phyloP scores from a whole-genome alignment of 2,888 invertebrate genomes.

The Arrhopalites spinosus region DNA sequence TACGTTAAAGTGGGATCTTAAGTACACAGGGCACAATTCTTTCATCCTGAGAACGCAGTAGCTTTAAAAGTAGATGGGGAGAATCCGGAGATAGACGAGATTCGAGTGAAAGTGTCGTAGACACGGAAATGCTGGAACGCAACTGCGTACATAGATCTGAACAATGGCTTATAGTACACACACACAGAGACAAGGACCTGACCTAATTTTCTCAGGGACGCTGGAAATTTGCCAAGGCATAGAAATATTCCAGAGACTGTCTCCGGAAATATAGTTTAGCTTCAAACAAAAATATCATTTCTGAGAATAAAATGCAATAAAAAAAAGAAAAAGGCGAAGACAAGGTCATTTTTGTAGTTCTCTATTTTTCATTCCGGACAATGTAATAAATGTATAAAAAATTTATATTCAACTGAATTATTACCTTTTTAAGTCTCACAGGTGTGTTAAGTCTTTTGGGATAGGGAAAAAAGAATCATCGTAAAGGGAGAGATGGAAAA shows the following conservation, averaged over 20 bases:
- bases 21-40: no score
- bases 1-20: no score
- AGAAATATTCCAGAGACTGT: background rate
- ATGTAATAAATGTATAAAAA: no score
- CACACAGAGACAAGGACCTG: background rate
- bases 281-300: background rate
- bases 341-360: no score
- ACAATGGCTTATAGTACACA: background rate
- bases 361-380: no score
- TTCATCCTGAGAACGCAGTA: background rate
- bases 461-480: no score
- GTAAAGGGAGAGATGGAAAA: no score
- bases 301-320: background rate
- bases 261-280: no score
- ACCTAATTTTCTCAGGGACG: constrained; percentile 10
- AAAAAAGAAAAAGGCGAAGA: background rate
- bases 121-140: background rate
- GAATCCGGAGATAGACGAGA: background rate
- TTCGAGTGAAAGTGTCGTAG: background rate
- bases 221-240: constrained; percentile 6
- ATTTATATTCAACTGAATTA: no score
- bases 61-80: background rate
- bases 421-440: no score
- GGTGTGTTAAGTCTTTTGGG: no score
- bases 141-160: background rate